phyloP scores from a whole-genome alignment of 2,888 invertebrate species.

The Cremastinae sp. region DNA sequence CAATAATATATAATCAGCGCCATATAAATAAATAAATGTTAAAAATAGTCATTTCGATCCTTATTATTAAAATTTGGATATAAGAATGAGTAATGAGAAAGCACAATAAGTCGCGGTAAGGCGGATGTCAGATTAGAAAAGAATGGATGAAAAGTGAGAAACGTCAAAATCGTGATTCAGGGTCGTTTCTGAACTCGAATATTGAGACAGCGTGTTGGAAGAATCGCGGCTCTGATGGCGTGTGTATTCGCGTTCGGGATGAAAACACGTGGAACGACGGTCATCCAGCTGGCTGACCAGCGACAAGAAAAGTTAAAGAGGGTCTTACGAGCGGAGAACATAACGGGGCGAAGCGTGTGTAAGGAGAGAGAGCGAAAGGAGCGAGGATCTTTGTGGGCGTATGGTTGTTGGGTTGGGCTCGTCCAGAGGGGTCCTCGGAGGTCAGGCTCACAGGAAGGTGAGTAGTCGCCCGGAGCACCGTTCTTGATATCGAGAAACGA shows the following conservation, averaged over 20 bases:
- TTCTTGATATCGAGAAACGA: slow-evolving; percentile 77
- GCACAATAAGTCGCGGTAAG: no score
- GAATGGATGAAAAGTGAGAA: no score
- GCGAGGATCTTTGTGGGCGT: slow-evolving; percentile 71
- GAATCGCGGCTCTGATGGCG: not conserved
- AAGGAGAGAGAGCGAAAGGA: slow-evolving; percentile 59
- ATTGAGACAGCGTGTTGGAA: no score
- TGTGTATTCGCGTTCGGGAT: slow-evolving; percentile 17
- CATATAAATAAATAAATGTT: no score
- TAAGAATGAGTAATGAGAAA: no score
- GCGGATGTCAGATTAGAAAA: no score
- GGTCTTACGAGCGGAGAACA: slow-evolving; percentile 53
- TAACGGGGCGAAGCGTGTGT: slow-evolving; percentile 54
- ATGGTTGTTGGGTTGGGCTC: slow-evolving; percentile 76
- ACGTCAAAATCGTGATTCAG: no score
- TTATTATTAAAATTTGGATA: no score
- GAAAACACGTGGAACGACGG: slow-evolving; percentile 52
- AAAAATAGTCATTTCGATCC: no score
- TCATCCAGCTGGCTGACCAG: slow-evolving; percentile 58
- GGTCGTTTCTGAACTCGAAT: no score
- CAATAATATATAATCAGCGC: no score
- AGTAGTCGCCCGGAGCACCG: slow-evolving; percentile 77
- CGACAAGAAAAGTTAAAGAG: slow-evolving; percentile 55
- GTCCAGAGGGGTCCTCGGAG: slow-evolving; percentile 76
- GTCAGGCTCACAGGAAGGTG: slow-evolving; percentile 76